These are phyloP conservation scores for Ranitomeya variabilis DNA, from an alignment of 2,113 vertebrate species.

Conservation along the genomic window DNA sequence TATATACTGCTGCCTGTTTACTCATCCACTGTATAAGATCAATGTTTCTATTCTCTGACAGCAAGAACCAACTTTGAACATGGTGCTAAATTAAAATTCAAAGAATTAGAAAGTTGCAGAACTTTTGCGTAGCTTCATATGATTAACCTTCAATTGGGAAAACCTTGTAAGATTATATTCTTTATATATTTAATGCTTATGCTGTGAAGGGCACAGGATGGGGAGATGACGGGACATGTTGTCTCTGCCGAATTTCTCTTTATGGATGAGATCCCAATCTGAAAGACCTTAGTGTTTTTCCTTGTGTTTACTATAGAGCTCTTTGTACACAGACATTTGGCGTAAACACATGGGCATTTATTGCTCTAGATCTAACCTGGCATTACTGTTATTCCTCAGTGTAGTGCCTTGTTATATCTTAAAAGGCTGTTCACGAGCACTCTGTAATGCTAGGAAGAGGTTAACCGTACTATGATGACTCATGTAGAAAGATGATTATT, in stretches of 20 bases:
- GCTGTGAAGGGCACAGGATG: background rate
- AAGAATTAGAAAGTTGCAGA: background rate
- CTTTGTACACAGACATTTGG: conserved; percentile 12
- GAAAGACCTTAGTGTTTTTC: background rate
- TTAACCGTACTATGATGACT: background rate
- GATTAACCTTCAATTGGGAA: background rate
- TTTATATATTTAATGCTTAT: background rate
- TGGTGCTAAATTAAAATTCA: background rate
- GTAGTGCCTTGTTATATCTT: background rate
- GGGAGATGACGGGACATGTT: background rate
- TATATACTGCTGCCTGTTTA: too few species aligned
- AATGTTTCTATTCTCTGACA: too few species aligned
- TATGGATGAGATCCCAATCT: background rate
- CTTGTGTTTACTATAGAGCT: background rate
- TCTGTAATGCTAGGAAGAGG: background rate
- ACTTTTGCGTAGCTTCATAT: background rate
- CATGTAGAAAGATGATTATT: too few species aligned
- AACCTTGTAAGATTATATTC: background rate
- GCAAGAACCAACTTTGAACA: background rate
- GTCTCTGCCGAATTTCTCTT: background rate
- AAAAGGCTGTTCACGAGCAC: background rate
- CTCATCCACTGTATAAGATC: too few species aligned
- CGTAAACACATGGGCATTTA: background rate
- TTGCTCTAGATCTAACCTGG: background rate
- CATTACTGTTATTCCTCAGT: background rate